Evolutionary conservation across 2,888 invertebrate genomes (phyloP).

Genomic region (Leucophora obtusa): DNA sequence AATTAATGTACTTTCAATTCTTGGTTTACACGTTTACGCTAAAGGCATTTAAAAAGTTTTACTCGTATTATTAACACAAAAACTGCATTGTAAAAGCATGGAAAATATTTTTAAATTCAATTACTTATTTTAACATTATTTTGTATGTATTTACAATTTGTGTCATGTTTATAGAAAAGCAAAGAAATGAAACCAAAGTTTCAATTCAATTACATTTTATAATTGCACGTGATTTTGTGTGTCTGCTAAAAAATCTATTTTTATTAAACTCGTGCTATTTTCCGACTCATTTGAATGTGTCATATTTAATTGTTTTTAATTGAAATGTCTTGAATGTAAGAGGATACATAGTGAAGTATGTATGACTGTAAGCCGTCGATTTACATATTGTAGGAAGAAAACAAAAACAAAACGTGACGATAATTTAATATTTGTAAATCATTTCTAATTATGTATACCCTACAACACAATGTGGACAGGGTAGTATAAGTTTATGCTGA

Average conservation of each 20-base stretch:
- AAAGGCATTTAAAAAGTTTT: no score
- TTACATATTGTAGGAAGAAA: no score
- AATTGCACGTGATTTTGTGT: slow-evolving; percentile 33
- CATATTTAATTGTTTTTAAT: slow-evolving; percentile 33
- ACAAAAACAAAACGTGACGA: no score
- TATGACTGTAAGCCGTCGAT: neutral
- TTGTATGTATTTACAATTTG: neutral
- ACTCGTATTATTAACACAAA: no score
- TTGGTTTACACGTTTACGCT: no score
- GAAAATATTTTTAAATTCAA: neutral
- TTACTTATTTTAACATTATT: neutral
- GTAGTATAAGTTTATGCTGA: no score
- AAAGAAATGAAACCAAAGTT: slow-evolving; percentile 11
- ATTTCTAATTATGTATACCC: no score
- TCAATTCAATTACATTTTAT: slow-evolving; percentile 37
- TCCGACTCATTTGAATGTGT: neutral
- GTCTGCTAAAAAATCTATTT: slow-evolving; percentile 26
- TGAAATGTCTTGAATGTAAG: slow-evolving; percentile 1
- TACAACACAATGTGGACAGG: no score
- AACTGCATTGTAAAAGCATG: neutral
- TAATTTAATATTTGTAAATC: no score
- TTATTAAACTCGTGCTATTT: slow-evolving; percentile 41
- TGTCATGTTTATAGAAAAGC: slow-evolving; percentile 19
- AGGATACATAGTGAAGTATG: neutral
- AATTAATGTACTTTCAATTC: no score